phyloP scores from a whole-genome alignment of 2,113 vertebrate genomes.

The Varanus komodoensis region DNA sequence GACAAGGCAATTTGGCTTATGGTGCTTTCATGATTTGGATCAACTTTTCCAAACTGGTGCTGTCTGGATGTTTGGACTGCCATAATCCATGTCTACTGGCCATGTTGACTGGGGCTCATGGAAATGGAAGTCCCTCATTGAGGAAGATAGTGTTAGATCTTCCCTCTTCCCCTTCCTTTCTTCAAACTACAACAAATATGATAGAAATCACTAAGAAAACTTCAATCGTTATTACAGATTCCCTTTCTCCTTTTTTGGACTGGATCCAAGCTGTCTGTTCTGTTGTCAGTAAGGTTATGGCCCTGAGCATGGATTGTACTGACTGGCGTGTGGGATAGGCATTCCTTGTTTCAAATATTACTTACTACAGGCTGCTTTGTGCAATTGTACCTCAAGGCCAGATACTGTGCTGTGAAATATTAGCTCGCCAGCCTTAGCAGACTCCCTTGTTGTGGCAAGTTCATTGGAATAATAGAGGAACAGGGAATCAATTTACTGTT shows the following conservation, averaged over 20 bases:
- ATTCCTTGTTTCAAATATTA: conserved; percentile 13
- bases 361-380: neutral
- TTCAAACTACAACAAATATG: neutral
- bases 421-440: neutral
- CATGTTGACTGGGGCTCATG: too few relatives aligned
- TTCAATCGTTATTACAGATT: neutral
- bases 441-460: conserved; percentile 15
- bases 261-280: neutral
- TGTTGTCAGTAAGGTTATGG: neutral
- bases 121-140: too few relatives aligned
- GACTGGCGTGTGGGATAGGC: neutral
- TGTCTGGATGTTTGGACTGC: too few relatives aligned
- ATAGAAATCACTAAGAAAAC: neutral
- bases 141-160: neutral
- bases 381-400: conserved; percentile 7
- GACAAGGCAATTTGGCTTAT: neutral
- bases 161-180: neutral
- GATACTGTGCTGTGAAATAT: neutral
- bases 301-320: neutral
- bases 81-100: too few relatives aligned
- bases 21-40: neutral
- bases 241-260: conserved; percentile 1
- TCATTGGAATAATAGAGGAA: neutral
- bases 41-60: too few relatives aligned
- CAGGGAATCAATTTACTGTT: neutral